Conservation (phyloP, 2,113 vertebrate species). For the Bettongia penicillata region DNA sequence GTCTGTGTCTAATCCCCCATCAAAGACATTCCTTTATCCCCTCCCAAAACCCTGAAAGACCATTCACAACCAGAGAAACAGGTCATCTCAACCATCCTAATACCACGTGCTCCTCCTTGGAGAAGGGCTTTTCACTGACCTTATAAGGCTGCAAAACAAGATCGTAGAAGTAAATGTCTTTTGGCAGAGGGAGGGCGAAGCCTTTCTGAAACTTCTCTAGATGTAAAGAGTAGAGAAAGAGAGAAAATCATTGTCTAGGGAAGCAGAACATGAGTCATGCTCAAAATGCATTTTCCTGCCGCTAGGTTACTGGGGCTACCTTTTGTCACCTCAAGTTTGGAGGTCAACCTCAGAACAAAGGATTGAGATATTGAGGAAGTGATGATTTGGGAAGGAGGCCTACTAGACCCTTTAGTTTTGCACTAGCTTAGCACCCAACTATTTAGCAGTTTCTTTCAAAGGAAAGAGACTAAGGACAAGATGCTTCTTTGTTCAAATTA, state of each 20-base stretch:
- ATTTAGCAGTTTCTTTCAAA: neutral
- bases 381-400: neutral
- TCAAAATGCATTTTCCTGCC: neutral
- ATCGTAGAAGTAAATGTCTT: conserved; percentile 69
- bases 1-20: neutral
- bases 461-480: neutral
- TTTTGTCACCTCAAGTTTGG: neutral
- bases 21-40: neutral
- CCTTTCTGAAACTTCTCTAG: conserved; percentile 65
- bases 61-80: neutral
- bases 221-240: neutral
- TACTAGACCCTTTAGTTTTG: neutral
- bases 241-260: neutral
- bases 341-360: neutral
- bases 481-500: neutral
- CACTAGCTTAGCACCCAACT: neutral
- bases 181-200: conserved; percentile 60
- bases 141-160: conserved; percentile 56
- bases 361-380: neutral
- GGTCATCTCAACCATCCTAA: neutral
- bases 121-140: conserved; percentile 63
- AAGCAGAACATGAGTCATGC: neutral
- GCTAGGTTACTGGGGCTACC: neutral
- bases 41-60: neutral
- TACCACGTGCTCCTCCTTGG: neutral